Conservation (phyloP, 1,140 invertebrate species). For the Pollicipes pollicipes region DNA sequence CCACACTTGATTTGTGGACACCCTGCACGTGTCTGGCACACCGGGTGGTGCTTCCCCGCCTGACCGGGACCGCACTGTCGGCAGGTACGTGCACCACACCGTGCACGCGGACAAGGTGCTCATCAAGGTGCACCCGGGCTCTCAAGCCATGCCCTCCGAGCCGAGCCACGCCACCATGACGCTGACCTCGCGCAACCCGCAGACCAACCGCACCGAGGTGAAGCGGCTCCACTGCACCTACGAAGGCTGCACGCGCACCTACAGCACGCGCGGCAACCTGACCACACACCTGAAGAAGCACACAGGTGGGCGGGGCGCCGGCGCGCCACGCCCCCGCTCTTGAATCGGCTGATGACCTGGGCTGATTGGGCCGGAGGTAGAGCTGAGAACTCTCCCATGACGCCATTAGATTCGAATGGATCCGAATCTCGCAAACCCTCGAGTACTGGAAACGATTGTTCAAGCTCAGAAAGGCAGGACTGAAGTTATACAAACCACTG, state of each 20-base stretch:
- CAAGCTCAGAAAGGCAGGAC: too few relatives aligned
- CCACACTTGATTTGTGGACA: too few relatives aligned
- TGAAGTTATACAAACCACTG: too few relatives aligned
- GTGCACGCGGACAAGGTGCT: conserved; percentile 47
- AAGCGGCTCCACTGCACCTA: conserved; percentile 70
- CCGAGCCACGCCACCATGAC: conserved; percentile 45
- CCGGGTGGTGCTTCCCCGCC: too few relatives aligned
- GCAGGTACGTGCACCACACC: conserved; percentile 48
- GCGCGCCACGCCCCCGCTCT: conserved; percentile 72
- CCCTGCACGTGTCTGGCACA: too few relatives aligned
- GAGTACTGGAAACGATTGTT: too few relatives aligned
- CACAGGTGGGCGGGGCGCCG: conserved; percentile 55
- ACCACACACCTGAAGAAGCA: conserved; percentile 91
- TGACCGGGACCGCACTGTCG: conserved; percentile 42
- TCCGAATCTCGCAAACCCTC: too few relatives aligned
- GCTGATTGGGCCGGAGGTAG: conserved; percentile 63
- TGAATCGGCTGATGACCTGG: conserved; percentile 86
- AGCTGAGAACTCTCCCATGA: conserved; percentile 72
- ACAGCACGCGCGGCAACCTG: conserved; percentile 84
- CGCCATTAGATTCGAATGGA: too few relatives aligned
- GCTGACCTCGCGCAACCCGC: conserved; percentile 42
- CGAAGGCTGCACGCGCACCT: conserved; percentile 69
- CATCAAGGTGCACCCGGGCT: conserved; percentile 44
- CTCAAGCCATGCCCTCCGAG: conserved; percentile 38
- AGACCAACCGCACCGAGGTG: conserved; percentile 42